phyloP scores from a whole-genome alignment of 2,113 vertebrate genomes.

The Caretta caretta region DNA sequence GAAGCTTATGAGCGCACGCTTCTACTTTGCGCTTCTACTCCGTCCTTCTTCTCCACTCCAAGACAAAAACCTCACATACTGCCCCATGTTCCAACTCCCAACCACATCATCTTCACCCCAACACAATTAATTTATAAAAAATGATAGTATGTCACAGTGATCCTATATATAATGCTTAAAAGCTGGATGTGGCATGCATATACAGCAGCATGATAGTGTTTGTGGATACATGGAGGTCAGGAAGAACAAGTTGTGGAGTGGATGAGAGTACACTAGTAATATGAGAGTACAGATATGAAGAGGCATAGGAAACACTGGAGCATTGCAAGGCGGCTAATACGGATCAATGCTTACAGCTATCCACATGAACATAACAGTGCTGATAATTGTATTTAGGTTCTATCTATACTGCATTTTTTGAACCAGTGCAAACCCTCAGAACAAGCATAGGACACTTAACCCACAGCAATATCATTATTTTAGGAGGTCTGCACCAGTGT shows the following conservation, averaged over 20 bases:
- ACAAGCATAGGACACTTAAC: neutral
- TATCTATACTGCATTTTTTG: neutral
- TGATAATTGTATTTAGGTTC: neutral
- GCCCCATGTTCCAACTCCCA: neutral
- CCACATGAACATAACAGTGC: neutral
- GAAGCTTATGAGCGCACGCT: neutral
- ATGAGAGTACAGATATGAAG: neutral
- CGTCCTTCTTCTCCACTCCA: neutral
- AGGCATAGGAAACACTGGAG: neutral
- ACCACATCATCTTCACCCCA: neutral
- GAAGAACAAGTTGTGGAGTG: neutral
- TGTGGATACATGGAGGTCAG: neutral
- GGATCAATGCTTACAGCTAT: neutral
- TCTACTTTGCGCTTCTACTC: neutral
- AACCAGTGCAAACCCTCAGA: accelerated
- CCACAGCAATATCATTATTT: neutral
- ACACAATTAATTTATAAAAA: neutral
- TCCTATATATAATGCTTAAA: accelerated
- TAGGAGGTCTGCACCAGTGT: neutral
- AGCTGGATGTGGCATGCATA: neutral
- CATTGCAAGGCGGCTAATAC: neutral
- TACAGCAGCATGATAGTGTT: accelerated
- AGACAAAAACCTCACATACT: neutral
- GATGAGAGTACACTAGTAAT: neutral
- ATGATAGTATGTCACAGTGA: neutral